Conservation (phyloP, 2,113 vertebrate genomes). For the human (Homo sapiens) region DNA sequence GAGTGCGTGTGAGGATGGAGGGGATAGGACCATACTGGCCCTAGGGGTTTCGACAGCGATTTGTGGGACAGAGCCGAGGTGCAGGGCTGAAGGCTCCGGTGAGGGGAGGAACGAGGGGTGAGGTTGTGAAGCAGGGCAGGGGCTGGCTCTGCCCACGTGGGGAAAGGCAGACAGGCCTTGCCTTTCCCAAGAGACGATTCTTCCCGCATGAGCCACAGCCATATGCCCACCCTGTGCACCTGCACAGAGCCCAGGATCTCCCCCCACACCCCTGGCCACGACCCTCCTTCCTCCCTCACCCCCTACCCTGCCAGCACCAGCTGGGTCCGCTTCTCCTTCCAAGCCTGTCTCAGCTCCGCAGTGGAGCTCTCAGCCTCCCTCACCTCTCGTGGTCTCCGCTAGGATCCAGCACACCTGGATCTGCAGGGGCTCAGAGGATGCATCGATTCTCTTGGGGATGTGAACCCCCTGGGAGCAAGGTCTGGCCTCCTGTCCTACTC, state of each 20-base stretch:
- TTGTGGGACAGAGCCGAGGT: background rate
- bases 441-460: background rate
- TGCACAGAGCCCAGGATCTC: background rate
- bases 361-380: background rate
- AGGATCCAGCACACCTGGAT: background rate
- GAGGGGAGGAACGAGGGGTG: background rate
- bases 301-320: accelerated
- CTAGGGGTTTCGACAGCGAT: background rate
- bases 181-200: background rate
- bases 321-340: background rate
- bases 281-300: no score
- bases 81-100: background rate
- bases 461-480: no score
- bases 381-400: background rate
- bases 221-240: accelerated
- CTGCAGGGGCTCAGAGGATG: no score
- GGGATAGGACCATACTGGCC: background rate
- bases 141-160: background rate
- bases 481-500: accelerated
- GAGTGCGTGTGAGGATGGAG: background rate
- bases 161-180: background rate
- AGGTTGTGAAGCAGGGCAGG: background rate
- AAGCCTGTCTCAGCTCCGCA: background rate
- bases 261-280: background rate
- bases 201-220: no score